A percentile compares a stretch with the other conserved stretches of the same genome.
Conservation (phyloP, 2,888 invertebrate species). For the Cantharis flavilabris region DNA sequence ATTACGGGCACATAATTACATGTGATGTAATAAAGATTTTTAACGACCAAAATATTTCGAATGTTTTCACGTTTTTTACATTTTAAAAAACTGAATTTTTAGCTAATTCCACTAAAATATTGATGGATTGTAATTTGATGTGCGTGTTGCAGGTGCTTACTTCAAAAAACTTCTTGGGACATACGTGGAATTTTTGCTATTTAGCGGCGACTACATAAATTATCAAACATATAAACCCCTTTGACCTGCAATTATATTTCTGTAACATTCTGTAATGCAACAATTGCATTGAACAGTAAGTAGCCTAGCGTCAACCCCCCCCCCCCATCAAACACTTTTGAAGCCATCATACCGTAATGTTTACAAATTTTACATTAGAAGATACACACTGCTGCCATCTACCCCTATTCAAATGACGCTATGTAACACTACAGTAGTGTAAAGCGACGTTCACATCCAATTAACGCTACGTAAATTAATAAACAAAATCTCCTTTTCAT, state of each 20-base stretch:
- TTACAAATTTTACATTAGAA: no score
- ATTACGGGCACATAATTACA: neutral
- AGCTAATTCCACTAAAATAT: neutral
- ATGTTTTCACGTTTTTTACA: neutral
- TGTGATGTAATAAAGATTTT: neutral
- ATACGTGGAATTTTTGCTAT: neutral
- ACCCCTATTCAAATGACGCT: no score
- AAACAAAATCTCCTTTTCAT: no score
- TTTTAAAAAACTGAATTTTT: neutral
- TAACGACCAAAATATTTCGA: neutral
- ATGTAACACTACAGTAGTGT: no score
- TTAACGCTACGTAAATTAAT: no score
- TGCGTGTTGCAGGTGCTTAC: neutral
- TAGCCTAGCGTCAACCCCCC: neutral
- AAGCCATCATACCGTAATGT: no score
- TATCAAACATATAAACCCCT: neutral
- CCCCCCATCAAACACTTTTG: no score
- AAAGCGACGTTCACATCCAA: no score
- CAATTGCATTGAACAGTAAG: no score
- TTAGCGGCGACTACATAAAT: neutral
- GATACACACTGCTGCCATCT: no score
- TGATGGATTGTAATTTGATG: neutral
- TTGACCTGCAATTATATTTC: neutral
- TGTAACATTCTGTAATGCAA: no score
- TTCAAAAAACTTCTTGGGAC: neutral